phyloP scores from a whole-genome alignment of 2,797 vertebrate genomes.

The Thalassophryne amazonica region DNA sequence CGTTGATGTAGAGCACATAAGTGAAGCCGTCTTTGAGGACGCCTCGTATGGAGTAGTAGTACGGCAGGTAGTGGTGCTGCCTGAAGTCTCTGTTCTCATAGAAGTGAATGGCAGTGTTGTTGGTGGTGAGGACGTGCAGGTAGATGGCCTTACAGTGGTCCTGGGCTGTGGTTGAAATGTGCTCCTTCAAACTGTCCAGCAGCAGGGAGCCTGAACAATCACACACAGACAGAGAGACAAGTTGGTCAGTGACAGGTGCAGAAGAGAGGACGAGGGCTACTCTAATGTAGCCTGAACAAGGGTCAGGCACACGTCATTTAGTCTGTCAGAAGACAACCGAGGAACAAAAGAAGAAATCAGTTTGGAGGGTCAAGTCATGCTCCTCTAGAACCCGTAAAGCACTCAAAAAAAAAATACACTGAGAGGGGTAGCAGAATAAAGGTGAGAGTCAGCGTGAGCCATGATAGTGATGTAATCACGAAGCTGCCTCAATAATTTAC shows the following conservation, averaged over 20 bases:
- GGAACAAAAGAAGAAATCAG: too few species aligned
- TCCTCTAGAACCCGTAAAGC: too few species aligned
- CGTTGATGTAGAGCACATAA: slow-evolving; percentile 97
- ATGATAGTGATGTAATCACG: too few species aligned
- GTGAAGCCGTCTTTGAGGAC: slow-evolving; percentile 98
- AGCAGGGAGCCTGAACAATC: slow-evolving; percentile 85
- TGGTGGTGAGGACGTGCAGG: slow-evolving; percentile 96
- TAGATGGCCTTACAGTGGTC: slow-evolving; percentile 99
- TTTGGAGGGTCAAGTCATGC: too few species aligned
- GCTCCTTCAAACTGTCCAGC: slow-evolving; percentile 97
- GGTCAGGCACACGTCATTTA: too few species aligned
- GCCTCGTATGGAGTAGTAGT: slow-evolving; percentile 98
- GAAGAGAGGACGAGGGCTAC: too few species aligned
- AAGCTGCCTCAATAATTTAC: too few species aligned
- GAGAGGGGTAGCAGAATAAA: too few species aligned
- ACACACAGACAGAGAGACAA: background rate
- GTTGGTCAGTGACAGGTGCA: background rate
- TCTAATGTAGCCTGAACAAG: too few species aligned
- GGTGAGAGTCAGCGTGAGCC: too few species aligned
- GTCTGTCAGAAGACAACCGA: too few species aligned
- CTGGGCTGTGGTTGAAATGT: slow-evolving; percentile 94
- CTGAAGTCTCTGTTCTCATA: slow-evolving; percentile 98
- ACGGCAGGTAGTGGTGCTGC: slow-evolving; percentile 98
- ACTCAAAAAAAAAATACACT: too few species aligned
- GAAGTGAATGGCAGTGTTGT: slow-evolving; percentile 96